Evolutionary conservation across 2,797 vertebrate species (phyloP).

Genomic region (Spatula clypeata): DNA sequence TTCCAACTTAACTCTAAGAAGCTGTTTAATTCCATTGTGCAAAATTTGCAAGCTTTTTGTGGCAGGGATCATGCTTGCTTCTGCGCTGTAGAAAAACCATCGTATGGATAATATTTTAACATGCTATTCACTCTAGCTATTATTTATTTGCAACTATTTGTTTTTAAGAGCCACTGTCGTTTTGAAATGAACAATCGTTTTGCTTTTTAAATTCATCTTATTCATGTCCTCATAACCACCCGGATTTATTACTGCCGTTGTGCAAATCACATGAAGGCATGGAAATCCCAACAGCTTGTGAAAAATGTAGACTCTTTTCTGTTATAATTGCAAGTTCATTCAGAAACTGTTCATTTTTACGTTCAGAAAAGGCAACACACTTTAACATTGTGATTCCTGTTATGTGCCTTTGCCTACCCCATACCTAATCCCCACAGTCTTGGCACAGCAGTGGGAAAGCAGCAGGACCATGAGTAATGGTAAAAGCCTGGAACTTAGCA

Average conservation of each 20-base stretch:
- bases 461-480: slow-evolving; percentile 8
- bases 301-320: slow-evolving; percentile 23
- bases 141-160: slow-evolving; percentile 33
- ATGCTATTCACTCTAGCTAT: not conserved
- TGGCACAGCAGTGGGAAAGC: slow-evolving; percentile 27
- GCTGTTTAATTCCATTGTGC: not conserved
- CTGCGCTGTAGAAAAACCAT: not conserved
- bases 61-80: not conserved
- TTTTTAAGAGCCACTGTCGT: not conserved
- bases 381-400: not conserved
- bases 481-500: slow-evolving; percentile 54
- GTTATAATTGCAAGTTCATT: slow-evolving; percentile 15
- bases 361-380: slow-evolving; percentile 14
- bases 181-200: slow-evolving; percentile 32
- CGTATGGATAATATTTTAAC: not conserved
- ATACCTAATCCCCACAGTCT: slow-evolving; percentile 17
- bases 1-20: slow-evolving; percentile 35
- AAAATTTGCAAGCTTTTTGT: slow-evolving; percentile 5
- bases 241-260: not conserved
- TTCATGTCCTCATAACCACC: not conserved
- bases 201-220: slow-evolving; percentile 37
- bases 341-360: slow-evolving; percentile 18
- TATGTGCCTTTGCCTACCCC: slow-evolving; percentile 7
- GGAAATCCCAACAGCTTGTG: not conserved
- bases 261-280: not conserved